Percentiles rank a stretch among this genome's conserved stretches.
phyloP scores from a whole-genome alignment of 2,113 vertebrate species.

The Sterrhoptilus dennistouni region DNA sequence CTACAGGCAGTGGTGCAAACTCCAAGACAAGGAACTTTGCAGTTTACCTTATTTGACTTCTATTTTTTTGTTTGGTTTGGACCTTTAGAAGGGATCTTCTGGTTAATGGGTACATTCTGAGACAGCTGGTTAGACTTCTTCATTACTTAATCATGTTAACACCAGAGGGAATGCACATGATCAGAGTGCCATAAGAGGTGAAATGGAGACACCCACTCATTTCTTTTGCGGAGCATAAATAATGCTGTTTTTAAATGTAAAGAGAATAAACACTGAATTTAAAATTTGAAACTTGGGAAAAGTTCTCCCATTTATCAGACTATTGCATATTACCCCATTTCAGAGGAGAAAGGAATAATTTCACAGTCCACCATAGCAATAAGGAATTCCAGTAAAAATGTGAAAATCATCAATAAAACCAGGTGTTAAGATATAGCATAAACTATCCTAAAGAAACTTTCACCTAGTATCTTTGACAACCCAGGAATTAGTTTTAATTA shows the following conservation, averaged over 20 bases:
- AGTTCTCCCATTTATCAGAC: neutral
- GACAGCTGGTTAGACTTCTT: neutral
- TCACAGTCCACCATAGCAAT: slow-evolving; percentile 9
- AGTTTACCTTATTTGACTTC: neutral
- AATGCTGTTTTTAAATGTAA: neutral
- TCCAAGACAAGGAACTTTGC: neutral
- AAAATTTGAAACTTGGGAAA: neutral
- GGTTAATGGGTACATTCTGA: neutral
- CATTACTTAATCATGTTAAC: neutral
- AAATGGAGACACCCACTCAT: neutral
- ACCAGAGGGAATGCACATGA: neutral
- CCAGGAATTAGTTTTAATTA: slow-evolving; percentile 4
- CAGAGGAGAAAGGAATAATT: neutral
- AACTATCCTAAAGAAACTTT: neutral
- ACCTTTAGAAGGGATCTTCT: neutral
- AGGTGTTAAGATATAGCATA: neutral
- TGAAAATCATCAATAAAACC: slow-evolving; percentile 26
- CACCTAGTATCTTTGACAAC: neutral
- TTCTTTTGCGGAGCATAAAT: neutral
- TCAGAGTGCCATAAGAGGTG: neutral
- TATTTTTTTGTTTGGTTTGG: neutral
- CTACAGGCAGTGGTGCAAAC: neutral
- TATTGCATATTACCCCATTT: neutral
- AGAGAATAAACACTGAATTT: neutral
- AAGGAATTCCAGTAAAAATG: slow-evolving; percentile 23